phyloP scores from a whole-genome alignment of 64 coral and sea anemone species.

The Actinia equina region DNA sequence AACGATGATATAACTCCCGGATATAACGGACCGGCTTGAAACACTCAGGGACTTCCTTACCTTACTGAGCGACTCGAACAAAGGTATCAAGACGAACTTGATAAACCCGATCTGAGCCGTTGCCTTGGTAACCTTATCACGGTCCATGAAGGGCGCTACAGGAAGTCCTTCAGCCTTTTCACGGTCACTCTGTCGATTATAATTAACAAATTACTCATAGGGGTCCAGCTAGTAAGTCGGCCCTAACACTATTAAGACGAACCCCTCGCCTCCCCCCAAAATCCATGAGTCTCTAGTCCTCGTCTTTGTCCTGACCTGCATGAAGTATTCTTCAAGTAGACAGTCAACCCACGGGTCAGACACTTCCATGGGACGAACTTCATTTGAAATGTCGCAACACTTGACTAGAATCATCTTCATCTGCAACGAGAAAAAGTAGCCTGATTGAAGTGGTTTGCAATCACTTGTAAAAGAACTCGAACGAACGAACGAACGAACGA shows the following conservation, averaged over 20 bases:
- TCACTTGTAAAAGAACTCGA: not conserved
- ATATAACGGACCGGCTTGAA: too few species aligned
- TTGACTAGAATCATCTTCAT: slow-evolving; percentile 81
- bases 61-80: slow-evolving; percentile 83
- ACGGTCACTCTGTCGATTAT: slow-evolving; percentile 51
- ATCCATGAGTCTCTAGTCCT: too few species aligned
- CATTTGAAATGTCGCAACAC: slow-evolving; percentile 81
- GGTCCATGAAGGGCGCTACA: slow-evolving; percentile 79
- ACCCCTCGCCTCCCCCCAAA: too few species aligned
- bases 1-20: too few species aligned
- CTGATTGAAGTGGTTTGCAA: not conserved
- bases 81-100: slow-evolving; percentile 75
- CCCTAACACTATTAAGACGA: too few species aligned
- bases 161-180: slow-evolving; percentile 76
- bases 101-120: slow-evolving; percentile 85
- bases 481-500: not conserved
- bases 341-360: slow-evolving; percentile 80
- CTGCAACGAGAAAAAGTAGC: slow-evolving; percentile 6
- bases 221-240: too few species aligned
- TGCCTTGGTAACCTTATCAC: slow-evolving; percentile 77
- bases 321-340: slow-evolving; percentile 75
- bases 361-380: slow-evolving; percentile 73
- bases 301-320: slow-evolving; percentile 40
- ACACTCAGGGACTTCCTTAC: not conserved
- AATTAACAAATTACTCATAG: not conserved